Conservation (phyloP, 2,888 invertebrate genomes). For the Cheilosia variabilis region DNA sequence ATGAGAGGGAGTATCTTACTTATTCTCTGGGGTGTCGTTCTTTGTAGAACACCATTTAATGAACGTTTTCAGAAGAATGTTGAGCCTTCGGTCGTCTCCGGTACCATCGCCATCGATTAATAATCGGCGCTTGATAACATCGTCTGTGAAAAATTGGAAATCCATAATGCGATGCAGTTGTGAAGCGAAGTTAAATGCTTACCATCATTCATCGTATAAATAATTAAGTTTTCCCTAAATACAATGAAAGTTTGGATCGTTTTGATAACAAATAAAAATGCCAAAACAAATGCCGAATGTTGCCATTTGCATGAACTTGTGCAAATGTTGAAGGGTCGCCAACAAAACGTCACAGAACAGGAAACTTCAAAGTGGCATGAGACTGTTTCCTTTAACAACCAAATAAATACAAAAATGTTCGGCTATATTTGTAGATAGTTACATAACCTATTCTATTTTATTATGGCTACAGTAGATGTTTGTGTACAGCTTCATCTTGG, state of each 20-base stretch:
- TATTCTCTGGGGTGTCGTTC: constrained; percentile 88
- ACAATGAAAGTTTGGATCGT: constrained; percentile 12
- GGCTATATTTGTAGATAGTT: too few relatives aligned
- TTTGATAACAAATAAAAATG: constrained; percentile 37
- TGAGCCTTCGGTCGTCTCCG: constrained; percentile 96
- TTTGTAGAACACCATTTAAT: constrained; percentile 90
- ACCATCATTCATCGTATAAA: constrained; percentile 64
- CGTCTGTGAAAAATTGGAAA: constrained; percentile 86
- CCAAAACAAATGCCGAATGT: constrained; percentile 34
- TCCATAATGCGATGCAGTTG: not conserved
- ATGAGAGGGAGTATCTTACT: constrained; percentile 83
- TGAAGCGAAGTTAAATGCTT: not conserved
- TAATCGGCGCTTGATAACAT: constrained; percentile 94
- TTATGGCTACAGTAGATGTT: too few relatives aligned
- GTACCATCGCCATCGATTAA: constrained; percentile 98
- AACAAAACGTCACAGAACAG: not conserved
- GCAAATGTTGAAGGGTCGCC: not conserved
- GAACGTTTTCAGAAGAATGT: constrained; percentile 92
- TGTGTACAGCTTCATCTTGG: too few relatives aligned
- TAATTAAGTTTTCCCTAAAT: not conserved
- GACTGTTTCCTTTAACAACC: not conserved
- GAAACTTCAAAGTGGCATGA: not conserved
- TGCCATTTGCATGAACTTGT: constrained; percentile 15
- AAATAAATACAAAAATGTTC: too few relatives aligned
- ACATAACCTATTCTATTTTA: too few relatives aligned